phyloP scores from a whole-genome alignment of 2,888 invertebrate species.

The Chrysodeixis includens region DNA sequence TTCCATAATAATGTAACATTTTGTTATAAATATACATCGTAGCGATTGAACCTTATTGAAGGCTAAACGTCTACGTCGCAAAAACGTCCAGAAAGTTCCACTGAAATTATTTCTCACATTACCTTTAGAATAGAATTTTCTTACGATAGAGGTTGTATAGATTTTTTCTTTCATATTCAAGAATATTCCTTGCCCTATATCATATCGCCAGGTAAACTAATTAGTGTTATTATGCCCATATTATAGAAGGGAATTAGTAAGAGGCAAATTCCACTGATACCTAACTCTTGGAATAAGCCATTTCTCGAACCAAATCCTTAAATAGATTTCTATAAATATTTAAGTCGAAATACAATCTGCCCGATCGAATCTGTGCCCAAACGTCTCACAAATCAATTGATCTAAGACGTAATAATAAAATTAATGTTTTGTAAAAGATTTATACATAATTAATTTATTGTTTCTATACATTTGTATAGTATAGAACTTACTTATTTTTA shows the following conservation, averaged over 20 bases:
- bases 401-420: background rate
- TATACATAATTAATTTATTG: background rate
- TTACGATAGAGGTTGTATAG: too few species aligned
- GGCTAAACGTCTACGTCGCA: too few species aligned
- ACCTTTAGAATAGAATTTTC: too few species aligned
- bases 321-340: slow-evolving; percentile 9
- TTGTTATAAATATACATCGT: too few species aligned
- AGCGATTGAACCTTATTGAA: too few species aligned
- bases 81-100: too few species aligned
- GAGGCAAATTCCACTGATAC: background rate
- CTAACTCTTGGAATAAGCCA: background rate
- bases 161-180: background rate
- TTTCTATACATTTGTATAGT: background rate
- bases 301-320: slow-evolving; percentile 3
- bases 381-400: background rate
- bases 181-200: background rate
- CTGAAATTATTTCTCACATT: too few species aligned
- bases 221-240: background rate
- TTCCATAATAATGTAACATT: too few species aligned
- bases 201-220: background rate
- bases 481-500: background rate
- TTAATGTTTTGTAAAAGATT: background rate
- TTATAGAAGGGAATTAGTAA: background rate
- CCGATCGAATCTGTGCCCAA: background rate
- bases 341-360: slow-evolving; percentile 7